phyloP scores from a whole-genome alignment of 2,888 invertebrate genomes.

The Liodrosophila aerea region DNA sequence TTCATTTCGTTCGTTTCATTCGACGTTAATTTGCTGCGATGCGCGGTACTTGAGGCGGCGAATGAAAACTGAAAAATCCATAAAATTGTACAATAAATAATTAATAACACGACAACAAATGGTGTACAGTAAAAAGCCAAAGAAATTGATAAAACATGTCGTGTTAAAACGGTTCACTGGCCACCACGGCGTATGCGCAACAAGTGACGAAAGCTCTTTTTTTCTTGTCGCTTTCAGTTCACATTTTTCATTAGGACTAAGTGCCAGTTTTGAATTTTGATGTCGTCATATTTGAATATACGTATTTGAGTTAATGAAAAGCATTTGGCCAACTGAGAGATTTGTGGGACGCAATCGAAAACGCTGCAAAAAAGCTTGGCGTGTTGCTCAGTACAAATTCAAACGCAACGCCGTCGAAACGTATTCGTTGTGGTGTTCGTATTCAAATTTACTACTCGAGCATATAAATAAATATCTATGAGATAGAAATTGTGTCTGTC shows the following conservation, averaged over 20 bases:
- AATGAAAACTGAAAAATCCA: constrained; percentile 54
- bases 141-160: neutral
- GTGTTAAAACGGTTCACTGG: constrained; percentile 3
- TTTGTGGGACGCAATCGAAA: constrained; percentile 28
- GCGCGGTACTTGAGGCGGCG: constrained; percentile 34
- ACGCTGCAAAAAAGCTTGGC: constrained; percentile 60
- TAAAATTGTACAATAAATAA: constrained; percentile 57
- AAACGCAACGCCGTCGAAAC: constrained; percentile 62
- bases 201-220: constrained; percentile 68
- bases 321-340: constrained; percentile 33
- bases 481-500: neutral
- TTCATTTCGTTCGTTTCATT: constrained; percentile 49
- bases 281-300: constrained; percentile 54
- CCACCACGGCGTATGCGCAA: constrained; percentile 72
- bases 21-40: constrained; percentile 55
- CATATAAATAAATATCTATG: too few species aligned
- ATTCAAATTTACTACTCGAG: constrained; percentile 13
- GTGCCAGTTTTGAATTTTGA: constrained; percentile 47
- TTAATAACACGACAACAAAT: constrained; percentile 38
- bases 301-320: constrained; percentile 57
- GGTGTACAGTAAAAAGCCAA: neutral
- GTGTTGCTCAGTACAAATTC: constrained; percentile 60
- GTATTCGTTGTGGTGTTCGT: constrained; percentile 24
- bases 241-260: constrained; percentile 43
- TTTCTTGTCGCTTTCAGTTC: constrained; percentile 22